These are phyloP conservation scores for Drosophila guanche DNA, from an alignment of 1,140 invertebrate species.

Conservation along the genomic window DNA sequence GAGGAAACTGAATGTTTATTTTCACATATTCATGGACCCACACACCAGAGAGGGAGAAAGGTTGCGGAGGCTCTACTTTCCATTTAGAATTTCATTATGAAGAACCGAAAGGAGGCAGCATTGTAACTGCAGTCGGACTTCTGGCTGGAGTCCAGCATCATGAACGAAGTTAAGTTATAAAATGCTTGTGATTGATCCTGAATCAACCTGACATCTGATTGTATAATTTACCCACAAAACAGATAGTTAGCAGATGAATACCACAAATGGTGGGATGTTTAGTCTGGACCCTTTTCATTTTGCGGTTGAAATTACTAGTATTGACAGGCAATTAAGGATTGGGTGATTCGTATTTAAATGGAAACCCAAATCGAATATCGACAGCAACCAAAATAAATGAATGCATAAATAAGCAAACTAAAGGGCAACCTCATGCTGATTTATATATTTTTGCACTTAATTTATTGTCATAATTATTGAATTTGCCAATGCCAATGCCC, in stretches of 20 bases:
- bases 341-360: slow-evolving; percentile 24
- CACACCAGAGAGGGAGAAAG: neutral
- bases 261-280: slow-evolving; percentile 9
- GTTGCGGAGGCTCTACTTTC: too few species aligned
- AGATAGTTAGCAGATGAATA: too few species aligned
- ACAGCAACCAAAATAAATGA: slow-evolving; percentile 16
- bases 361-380: neutral
- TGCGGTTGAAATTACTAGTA: neutral
- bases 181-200: too few species aligned
- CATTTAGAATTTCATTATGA: slow-evolving; percentile 20
- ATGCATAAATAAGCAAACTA: slow-evolving; percentile 19
- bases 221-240: too few species aligned
- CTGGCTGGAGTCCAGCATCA: neutral
- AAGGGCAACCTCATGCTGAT: neutral
- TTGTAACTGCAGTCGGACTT: neutral
- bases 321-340: slow-evolving; percentile 34
- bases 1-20: slow-evolving; percentile 43
- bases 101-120: neutral
- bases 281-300: slow-evolving; percentile 9
- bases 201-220: too few species aligned
- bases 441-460: slow-evolving; percentile 20
- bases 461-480: slow-evolving; percentile 61
- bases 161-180: too few species aligned
- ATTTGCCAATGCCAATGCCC: neutral
- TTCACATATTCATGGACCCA: slow-evolving; percentile 24